These are phyloP conservation scores for Loripinus fragilis DNA, from an alignment of 2,888 invertebrate genomes.

Conservation along the genomic window DNA sequence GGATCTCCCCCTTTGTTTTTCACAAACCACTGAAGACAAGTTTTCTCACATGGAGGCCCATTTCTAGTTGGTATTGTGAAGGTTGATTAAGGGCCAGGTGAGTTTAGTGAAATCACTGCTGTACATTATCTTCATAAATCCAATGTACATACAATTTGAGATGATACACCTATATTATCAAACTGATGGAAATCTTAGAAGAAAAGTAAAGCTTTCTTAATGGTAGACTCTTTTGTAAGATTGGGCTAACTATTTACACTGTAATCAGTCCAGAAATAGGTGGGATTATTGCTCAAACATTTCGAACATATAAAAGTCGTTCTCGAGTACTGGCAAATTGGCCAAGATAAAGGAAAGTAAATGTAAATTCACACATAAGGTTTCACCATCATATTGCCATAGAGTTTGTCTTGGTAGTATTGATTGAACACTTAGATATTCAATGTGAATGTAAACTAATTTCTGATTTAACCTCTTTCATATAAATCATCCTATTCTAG, in stretches of 20 bases:
- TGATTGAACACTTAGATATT: background rate
- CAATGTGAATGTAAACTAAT: background rate
- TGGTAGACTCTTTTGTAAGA: background rate
- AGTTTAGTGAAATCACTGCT: too few relatives aligned
- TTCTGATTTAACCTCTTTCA: background rate
- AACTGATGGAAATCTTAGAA: too few relatives aligned
- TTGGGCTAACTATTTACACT: background rate
- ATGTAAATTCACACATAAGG: slow-evolving; percentile 14
- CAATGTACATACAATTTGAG: too few relatives aligned
- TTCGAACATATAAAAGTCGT: background rate
- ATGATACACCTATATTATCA: too few relatives aligned
- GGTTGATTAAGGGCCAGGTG: too few relatives aligned
- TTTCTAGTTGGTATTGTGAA: too few relatives aligned
- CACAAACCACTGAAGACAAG: too few relatives aligned
- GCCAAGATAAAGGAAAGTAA: slow-evolving; percentile 8
- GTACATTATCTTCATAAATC: too few relatives aligned
- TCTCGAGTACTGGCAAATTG: background rate
- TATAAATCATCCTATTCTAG: background rate
- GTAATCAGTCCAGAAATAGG: background rate
- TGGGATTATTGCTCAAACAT: background rate
- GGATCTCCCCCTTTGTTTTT: too few relatives aligned
- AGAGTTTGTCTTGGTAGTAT: background rate
- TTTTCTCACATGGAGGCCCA: too few relatives aligned
- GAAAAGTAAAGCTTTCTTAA: too few relatives aligned
- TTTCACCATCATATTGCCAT: slow-evolving; percentile 15